Conservation (phyloP, 1,140 invertebrate genomes). For the Papilio dardanus region DNA sequence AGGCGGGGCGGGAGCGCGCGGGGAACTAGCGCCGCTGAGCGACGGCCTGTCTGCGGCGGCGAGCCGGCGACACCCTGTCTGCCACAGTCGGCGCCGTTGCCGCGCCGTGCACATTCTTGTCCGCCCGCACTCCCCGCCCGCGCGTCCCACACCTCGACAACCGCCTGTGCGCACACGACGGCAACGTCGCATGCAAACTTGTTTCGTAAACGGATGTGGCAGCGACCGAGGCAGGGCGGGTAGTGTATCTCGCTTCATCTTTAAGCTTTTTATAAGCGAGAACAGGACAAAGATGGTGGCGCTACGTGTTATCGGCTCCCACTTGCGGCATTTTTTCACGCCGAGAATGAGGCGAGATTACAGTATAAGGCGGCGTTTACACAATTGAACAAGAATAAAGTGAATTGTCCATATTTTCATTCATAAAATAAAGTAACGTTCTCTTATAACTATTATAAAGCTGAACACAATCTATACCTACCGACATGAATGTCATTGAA, state of each 20-base stretch:
- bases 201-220: slow-evolving; percentile 87
- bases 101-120: slow-evolving; percentile 83
- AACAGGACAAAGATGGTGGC: slow-evolving; percentile 73
- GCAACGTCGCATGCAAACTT: slow-evolving; percentile 84
- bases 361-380: slow-evolving; percentile 65
- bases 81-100: slow-evolving; percentile 89
- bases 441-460: not conserved
- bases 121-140: slow-evolving; percentile 75
- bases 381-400: slow-evolving; percentile 28
- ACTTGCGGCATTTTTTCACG: slow-evolving; percentile 82
- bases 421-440: not conserved
- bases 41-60: slow-evolving; percentile 89
- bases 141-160: slow-evolving; percentile 60
- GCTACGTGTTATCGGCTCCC: slow-evolving; percentile 81
- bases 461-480: not conserved
- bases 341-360: slow-evolving; percentile 82
- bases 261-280: slow-evolving; percentile 38
- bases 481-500: not conserved
- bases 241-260: slow-evolving; percentile 54
- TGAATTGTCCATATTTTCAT: slow-evolving; percentile 3
- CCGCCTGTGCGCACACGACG: slow-evolving; percentile 67
- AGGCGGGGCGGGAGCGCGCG: slow-evolving; percentile 55
- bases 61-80: slow-evolving; percentile 95
- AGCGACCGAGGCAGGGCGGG: slow-evolving; percentile 72
- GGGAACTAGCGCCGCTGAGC: slow-evolving; percentile 81